Base-by-base conservation (phyloP, 2,113 vertebrate genomes). In the Psittacara wagleri region DNA sequence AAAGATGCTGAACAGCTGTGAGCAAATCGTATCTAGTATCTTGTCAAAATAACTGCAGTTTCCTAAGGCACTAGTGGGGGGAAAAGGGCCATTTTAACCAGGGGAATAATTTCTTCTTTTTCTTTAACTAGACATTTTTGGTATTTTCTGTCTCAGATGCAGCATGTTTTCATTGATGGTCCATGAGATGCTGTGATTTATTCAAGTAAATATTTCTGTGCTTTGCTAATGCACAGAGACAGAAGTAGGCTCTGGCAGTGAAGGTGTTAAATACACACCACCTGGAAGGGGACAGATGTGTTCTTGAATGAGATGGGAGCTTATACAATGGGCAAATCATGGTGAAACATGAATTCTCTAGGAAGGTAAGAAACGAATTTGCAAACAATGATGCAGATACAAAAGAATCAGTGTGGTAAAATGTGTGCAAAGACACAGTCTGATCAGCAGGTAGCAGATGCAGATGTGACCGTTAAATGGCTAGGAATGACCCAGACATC, bases 361-460 rank as follows among this genome's bases (percentile, higher is more conserved):
- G 27, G 63, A 90, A 81, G 31, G 13, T 39, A 22, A 84, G 66
- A 55, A 63, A 17, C 24, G 1, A 37, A 35, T 76, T 73, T 2
- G 3, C 25, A 28, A 29, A 27, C 68, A 35, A 29, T 33, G 64
- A 31, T 54, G 35, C 64, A 72, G 17, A 25, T 57, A 54, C 2
- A 20, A 52, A 92, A 77, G 66, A 55, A 61, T 55, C 13, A 24
- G 2, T 0, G 0, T 8, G 48, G 19, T 59, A 67, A 85, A 91
- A 43, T 0, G 1, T 10, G 12, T 10, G 19, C 63, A 68, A 73
- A 76, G 75, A 24, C 54, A 14, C 0, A 1, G 6, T 22, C 55
- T 90, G 52, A 73, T 22, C 82, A 57, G 23, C 52, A 79, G 63
- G 28, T 85, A n/a, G 17, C 61, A 67, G 79, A 62, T 72, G 39